Evolutionary conservation across 2,113 vertebrate species (phyloP).

Genomic region (Natator depressus): DNA sequence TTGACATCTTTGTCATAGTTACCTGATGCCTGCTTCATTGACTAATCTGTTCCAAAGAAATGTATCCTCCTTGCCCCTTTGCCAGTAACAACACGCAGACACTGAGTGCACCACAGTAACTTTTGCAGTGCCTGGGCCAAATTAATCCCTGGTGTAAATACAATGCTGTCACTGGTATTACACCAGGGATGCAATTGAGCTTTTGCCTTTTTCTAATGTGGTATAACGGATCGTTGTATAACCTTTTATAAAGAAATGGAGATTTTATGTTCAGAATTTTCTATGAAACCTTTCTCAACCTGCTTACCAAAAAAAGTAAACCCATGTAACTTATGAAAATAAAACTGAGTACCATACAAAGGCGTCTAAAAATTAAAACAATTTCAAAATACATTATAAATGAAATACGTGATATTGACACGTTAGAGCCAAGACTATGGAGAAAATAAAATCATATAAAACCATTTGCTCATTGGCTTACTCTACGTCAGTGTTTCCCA

Average conservation of each 20-base stretch:
- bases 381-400: conserved; percentile 55
- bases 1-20: conserved; percentile 39
- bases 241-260: conserved; percentile 48
- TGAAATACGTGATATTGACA: conserved; percentile 60
- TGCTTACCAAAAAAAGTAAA: conserved; percentile 54
- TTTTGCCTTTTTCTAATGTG: conserved; percentile 66
- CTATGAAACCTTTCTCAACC: conserved; percentile 47
- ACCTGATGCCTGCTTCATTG: conserved; percentile 69
- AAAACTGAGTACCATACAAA: conserved; percentile 28
- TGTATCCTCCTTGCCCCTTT: not conserved
- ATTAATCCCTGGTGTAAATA: conserved; percentile 76
- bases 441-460: conserved; percentile 57
- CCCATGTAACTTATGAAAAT: conserved; percentile 50
- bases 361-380: conserved; percentile 51
- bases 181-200: conserved; percentile 66
- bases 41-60: conserved; percentile 67
- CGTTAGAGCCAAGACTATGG: conserved; percentile 38
- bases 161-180: conserved; percentile 76
- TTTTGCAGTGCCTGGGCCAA: conserved; percentile 72
- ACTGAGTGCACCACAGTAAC: conserved; percentile 70
- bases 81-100: conserved; percentile 60
- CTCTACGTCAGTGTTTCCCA: not conserved
- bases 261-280: conserved; percentile 54
- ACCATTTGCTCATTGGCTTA: conserved; percentile 8
- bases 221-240: conserved; percentile 68